phyloP scores from a whole-genome alignment of 2,113 vertebrate genomes.

The Seriola rivoliana region DNA sequence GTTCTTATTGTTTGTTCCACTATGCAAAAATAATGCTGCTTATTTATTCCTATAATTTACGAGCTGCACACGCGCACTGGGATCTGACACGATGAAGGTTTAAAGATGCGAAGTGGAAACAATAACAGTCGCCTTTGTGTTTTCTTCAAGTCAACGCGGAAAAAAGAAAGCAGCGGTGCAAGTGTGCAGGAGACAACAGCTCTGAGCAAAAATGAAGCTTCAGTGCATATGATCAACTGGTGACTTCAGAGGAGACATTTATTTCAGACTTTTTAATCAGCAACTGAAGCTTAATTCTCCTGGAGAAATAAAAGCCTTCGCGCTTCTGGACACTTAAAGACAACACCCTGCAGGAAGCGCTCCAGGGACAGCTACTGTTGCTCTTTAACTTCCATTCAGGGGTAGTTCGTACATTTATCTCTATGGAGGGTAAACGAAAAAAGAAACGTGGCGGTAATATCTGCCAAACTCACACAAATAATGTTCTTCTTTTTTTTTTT shows the following conservation, averaged over 20 bases:
- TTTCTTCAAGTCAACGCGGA: conserved; percentile 22
- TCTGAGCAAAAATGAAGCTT: neutral
- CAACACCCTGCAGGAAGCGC: conserved; percentile 57
- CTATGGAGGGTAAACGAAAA: fast-evolving
- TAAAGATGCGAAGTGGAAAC: neutral
- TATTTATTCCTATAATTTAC: fast-evolving
- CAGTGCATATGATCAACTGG: neutral
- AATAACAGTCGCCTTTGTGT: conserved; percentile 37
- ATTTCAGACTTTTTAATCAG: neutral
- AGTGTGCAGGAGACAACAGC: conserved; percentile 11
- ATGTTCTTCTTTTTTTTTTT: neutral
- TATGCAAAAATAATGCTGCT: neutral
- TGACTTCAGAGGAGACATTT: neutral
- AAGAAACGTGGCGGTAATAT: neutral
- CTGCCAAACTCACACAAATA: neutral
- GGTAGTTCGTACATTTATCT: neutral
- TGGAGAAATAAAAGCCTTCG: conserved; percentile 34
- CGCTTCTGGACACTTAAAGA: conserved; percentile 46
- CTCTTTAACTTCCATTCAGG: neutral
- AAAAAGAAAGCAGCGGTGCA: neutral
- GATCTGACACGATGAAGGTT: neutral
- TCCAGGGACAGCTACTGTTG: conserved; percentile 12
- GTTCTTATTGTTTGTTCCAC: neutral
- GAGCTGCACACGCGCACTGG: neutral
- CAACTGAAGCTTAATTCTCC: neutral